Evolutionary conservation across 2,113 vertebrate genomes (phyloP).

Genomic region (Gambusia affinis): DNA sequence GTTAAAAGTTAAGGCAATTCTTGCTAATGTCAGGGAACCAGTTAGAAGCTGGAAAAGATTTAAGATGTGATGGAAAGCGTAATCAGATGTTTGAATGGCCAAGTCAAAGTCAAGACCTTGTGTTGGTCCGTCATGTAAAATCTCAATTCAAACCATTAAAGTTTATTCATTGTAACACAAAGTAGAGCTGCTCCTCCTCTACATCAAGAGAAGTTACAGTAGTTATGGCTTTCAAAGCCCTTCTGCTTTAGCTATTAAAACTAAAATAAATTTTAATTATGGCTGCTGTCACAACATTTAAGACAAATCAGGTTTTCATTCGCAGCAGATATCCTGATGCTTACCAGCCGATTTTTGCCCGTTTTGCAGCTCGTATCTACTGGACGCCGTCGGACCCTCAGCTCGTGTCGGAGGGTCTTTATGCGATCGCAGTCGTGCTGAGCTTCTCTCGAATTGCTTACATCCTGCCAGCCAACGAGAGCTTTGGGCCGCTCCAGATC

Average conservation of each 20-base stretch:
- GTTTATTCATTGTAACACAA: too few relatives aligned
- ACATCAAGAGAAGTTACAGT: too few relatives aligned
- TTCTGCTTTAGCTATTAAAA: too few relatives aligned
- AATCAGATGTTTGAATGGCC: constrained; percentile 31
- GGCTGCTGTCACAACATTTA: too few relatives aligned
- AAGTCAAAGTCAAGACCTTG: constrained; percentile 45
- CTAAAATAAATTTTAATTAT: too few relatives aligned
- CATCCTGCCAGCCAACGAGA: constrained; percentile 97
- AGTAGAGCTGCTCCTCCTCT: too few relatives aligned
- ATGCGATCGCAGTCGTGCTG: constrained; percentile 94
- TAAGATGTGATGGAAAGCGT: too few relatives aligned
- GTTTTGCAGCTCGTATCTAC: constrained; percentile 85
- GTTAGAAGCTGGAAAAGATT: too few relatives aligned
- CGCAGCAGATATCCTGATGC: not conserved
- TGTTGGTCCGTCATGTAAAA: too few relatives aligned
- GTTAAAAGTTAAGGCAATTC: not conserved
- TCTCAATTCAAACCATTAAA: too few relatives aligned
- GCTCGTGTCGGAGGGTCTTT: constrained; percentile 95
- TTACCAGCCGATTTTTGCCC: not conserved
- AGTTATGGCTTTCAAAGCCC: too few relatives aligned
- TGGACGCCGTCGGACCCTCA: constrained; percentile 96
- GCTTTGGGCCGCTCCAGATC: constrained; percentile 96
- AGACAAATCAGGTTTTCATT: not conserved
- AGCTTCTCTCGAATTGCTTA: constrained; percentile 98
- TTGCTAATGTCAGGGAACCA: not conserved